Conservation (phyloP, 2,797 vertebrate genomes). For the Kryptopterus vitreolus region DNA sequence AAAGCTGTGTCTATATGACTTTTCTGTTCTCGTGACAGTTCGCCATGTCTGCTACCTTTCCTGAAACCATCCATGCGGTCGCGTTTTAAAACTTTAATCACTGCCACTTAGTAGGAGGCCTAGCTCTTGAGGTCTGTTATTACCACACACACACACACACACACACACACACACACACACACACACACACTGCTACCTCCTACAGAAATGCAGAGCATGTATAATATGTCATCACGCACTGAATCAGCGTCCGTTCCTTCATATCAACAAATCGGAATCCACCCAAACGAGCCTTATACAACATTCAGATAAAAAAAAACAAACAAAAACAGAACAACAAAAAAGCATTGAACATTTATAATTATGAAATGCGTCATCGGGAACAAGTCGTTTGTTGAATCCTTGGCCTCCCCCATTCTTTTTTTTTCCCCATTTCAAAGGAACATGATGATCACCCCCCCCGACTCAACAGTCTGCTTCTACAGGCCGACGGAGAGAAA, state of each 20-base stretch:
- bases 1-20: neutral
- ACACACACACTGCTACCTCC: slow-evolving; percentile 21
- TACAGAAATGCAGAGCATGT: slow-evolving; percentile 8
- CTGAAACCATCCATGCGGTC: neutral
- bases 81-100: slow-evolving; percentile 55
- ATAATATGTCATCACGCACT: slow-evolving; percentile 12
- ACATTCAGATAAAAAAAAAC: neutral
- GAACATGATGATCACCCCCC: slow-evolving; percentile 15
- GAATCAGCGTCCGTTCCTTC: slow-evolving; percentile 1
- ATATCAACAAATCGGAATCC: neutral
- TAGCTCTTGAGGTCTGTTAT: slow-evolving; percentile 41
- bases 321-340: too few relatives aligned
- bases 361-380: neutral
- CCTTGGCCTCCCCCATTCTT: neutral
- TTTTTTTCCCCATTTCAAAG: slow-evolving; percentile 2
- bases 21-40: neutral
- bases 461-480: slow-evolving; percentile 13
- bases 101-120: slow-evolving; percentile 47
- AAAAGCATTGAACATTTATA: neutral
- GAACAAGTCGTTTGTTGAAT: slow-evolving; percentile 17
- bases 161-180: neutral
- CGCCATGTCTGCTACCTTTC: neutral
- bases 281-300: slow-evolving; percentile 22
- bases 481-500: slow-evolving; percentile 26
- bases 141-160: slow-evolving; percentile 14